Conservation (phyloP, 2,888 invertebrate species). For the Zelleria hepariella region DNA sequence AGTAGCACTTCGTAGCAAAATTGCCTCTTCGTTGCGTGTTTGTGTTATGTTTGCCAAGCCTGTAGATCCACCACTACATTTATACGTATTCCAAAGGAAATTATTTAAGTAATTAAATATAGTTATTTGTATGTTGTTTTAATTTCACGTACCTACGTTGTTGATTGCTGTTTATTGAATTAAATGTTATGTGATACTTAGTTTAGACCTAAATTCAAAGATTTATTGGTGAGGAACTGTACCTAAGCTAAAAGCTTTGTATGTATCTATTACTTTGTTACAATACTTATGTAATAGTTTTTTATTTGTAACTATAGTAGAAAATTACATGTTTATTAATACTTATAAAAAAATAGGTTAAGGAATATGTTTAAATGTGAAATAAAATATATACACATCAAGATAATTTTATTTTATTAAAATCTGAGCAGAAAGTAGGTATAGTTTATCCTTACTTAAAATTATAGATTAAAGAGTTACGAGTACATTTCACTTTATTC, state of each 20-base stretch:
- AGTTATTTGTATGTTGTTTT: background rate
- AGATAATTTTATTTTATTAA: constrained; percentile 13
- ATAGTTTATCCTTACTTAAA: too few species aligned
- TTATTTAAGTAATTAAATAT: background rate
- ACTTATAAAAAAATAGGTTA: constrained; percentile 40
- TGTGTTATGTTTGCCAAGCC: too few species aligned
- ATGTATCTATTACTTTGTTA: constrained; percentile 3
- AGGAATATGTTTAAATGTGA: constrained; percentile 43
- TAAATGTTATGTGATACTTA: constrained; percentile 1
- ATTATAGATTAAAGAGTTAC: too few species aligned
- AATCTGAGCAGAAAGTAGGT: too few species aligned
- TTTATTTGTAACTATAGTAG: background rate
- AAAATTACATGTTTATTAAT: constrained; percentile 27
- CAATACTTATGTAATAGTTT: background rate
- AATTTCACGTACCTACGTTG: too few species aligned
- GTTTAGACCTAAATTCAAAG: background rate
- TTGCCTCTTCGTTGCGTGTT: too few species aligned
- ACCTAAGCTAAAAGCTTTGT: constrained; percentile 32
- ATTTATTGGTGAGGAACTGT: constrained; percentile 7
- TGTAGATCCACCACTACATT: too few species aligned
- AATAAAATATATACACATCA: constrained; percentile 47
- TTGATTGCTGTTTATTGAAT: background rate
- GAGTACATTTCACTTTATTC: too few species aligned
- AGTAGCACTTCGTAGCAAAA: too few species aligned
- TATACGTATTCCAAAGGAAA: background rate